Base-by-base conservation (phyloP, 2,113 vertebrate species). In the Lichenostomus cassidix region DNA sequence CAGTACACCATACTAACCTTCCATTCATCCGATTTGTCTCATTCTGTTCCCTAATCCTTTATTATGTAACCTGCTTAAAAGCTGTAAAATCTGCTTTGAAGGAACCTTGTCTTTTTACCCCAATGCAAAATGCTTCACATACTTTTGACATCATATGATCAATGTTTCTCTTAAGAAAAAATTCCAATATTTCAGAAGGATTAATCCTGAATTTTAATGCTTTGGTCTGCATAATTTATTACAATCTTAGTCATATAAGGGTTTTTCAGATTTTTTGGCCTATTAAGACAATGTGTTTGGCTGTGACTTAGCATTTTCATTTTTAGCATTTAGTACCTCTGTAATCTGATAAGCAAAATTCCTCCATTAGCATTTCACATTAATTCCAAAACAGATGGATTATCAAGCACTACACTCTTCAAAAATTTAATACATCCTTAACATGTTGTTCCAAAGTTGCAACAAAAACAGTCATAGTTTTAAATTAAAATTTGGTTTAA, bases 61-160 rank as follows among this genome's bases (percentile, higher is more conserved):
- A 93, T 96, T 96, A 96, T 31, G 58, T 90, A 96, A 95, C 93
- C 92, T 81, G 93, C 92, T 97, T 97, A 95, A 96, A 94, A 92
- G 83, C 94, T 93, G 71, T 39, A 95, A 96, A 97, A 94, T 94
- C 85, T 93, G 92, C 85, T 94, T 95, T 85, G 92, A 95, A 92
- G 85, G 76, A 95, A 94, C 91, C 78, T 87, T 91, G 89, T 92
- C 89, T 88, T 95, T 96, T 83, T 79, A 87, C 53, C 81, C 70
- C 69, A 84, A 49, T 83, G 68, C 68, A 88, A 97, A 94, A 92
- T 94, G 77, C 29, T 87, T 93, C 71, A 77, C 90, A 94, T 95
- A 76, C 84, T 96, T 96, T 33, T 27, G 31, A 76, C 35, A 92
- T 64, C 92, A 95, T 92, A 84, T 95, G 95, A 95, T 60, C 37